Conservation (phyloP, 2,797 vertebrate species). For the Bradypus variegatus region DNA sequence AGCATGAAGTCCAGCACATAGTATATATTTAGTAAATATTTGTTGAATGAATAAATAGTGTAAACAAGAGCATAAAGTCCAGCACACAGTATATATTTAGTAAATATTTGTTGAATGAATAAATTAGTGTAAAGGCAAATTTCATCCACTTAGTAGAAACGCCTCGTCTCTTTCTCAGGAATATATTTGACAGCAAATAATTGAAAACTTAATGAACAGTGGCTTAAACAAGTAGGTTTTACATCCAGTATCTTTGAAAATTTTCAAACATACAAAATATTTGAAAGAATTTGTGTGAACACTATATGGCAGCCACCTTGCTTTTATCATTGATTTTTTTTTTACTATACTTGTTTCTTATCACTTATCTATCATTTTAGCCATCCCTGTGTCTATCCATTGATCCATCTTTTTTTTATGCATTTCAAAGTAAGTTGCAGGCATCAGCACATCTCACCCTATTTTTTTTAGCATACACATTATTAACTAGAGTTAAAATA, state of each 20-base stretch:
- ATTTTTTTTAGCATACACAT: not conserved
- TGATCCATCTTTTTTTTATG: not conserved
- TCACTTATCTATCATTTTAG: not conserved
- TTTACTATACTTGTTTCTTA: not conserved
- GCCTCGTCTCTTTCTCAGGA: not conserved
- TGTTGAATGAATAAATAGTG: too few relatives aligned
- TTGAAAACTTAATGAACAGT: not conserved
- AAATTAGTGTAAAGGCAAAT: not conserved
- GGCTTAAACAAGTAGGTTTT: not conserved
- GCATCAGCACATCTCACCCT: not conserved
- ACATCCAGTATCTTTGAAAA: not conserved
- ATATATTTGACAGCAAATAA: not conserved
- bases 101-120: not conserved
- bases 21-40: too few relatives aligned
- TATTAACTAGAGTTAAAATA: not conserved
- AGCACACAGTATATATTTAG: not conserved
- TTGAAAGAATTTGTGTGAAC: not conserved
- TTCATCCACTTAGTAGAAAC: not conserved
- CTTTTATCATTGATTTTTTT: not conserved
- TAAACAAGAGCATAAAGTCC: not conserved
- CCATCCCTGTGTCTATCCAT: not conserved
- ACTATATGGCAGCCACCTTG: not conserved
- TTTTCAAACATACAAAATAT: not conserved
- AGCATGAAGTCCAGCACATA: too few relatives aligned
- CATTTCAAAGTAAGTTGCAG: not conserved